phyloP scores from a whole-genome alignment of 2,888 invertebrate species.

The Erebia palarica region DNA sequence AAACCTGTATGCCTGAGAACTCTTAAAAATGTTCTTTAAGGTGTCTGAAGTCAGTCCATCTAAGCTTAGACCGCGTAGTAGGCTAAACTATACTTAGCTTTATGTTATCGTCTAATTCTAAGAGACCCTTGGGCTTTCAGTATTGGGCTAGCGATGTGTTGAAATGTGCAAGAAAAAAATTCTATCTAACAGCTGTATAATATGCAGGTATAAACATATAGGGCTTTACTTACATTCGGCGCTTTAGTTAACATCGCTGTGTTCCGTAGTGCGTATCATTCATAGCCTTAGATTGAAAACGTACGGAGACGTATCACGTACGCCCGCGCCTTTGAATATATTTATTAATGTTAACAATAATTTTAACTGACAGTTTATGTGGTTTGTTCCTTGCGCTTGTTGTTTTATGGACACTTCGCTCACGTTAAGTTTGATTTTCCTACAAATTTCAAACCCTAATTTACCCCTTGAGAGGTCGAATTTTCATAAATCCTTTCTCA shows the following conservation, averaged over 20 bases:
- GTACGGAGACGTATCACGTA: conserved; percentile 10
- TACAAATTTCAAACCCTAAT: too few relatives aligned
- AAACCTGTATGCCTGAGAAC: not conserved
- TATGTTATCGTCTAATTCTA: too few relatives aligned
- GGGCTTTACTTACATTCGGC: not conserved
- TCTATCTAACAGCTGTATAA: not conserved
- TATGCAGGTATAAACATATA: not conserved
- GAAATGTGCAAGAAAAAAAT: too few relatives aligned
- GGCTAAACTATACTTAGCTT: too few relatives aligned
- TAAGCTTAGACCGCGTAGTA: too few relatives aligned
- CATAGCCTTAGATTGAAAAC: conserved; percentile 13
- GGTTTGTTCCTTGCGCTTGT: not conserved
- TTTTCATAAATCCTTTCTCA: too few relatives aligned
- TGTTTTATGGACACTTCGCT: too few relatives aligned
- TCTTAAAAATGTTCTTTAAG: not conserved
- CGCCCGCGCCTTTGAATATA: conserved; percentile 7
- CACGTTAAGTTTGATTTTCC: too few relatives aligned
- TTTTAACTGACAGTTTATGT: conserved; percentile 7
- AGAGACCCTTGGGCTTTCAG: too few relatives aligned
- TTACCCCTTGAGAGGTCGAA: too few relatives aligned
- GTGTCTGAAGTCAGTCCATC: too few relatives aligned
- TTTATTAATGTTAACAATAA: conserved; percentile 11
- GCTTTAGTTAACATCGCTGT: conserved; percentile 9
- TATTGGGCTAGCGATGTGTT: too few relatives aligned
- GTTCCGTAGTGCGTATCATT: conserved; percentile 8